Evolutionary conservation across 2,888 invertebrate genomes (phyloP), one percentile per base, ranked within the genome.

Genomic region (Teleiodes luculella): DNA sequence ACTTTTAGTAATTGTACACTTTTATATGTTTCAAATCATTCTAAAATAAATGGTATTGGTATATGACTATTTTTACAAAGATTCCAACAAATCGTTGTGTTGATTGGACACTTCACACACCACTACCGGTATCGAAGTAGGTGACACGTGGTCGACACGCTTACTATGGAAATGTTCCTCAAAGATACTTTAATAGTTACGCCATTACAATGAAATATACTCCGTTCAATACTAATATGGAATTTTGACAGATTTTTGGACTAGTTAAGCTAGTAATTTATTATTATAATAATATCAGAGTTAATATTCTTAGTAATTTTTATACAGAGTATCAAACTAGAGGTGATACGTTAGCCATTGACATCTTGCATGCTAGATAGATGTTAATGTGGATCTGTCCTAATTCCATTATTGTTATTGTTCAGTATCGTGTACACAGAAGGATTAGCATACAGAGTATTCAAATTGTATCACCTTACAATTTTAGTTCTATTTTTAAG

Each of bases 131-230:
- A 51, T 41, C 31, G 31, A 30, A 20, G 28, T 20, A 37, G 37
- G 47, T 11, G 24, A 45, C 14, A 45, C 14, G 28, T 39, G 47
- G 30, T 35, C 28, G 43, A 54, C 49, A 54, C 49, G 49, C 54
- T 54, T 54, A 50, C 47, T 54, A 41, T 54, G 43, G 43, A 50
- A 49, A 53, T 53, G 54, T 54, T 54, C 54, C 54, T 54, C 28
- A 49, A 35, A 41, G 48, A 54, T 54, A 16, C 33, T 43, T 43
- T 49, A 48, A 16, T 36, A 28, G 45, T 39, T 31, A 41, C 48
- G 14, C 53, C 48, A 41, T 36, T 46, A 37, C 33, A 24, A 31
- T 53, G 37, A 30, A 31, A 16, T 48, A n/a, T 48, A 46, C 13
- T 20, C 28, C 10, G 28, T 20, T 18, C 13, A 24, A 33, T 43